Conservation (phyloP, 2,888 invertebrate genomes). For the Rotaria sp. region DNA sequence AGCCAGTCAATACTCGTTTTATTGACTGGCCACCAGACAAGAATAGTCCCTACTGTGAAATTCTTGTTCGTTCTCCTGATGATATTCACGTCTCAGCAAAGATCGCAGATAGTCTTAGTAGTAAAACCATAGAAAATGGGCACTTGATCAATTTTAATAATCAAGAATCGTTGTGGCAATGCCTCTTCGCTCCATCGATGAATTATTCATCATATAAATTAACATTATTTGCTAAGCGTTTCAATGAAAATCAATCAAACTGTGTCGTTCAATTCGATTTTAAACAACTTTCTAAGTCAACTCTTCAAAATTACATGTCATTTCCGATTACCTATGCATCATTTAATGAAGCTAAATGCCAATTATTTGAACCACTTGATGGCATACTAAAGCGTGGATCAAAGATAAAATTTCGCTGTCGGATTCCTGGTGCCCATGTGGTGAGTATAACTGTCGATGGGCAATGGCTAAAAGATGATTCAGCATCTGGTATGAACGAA, state of each 20-base stretch:
- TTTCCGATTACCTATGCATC: too few relatives aligned
- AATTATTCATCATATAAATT: not conserved
- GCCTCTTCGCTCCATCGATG: not conserved
- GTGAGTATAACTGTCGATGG: too few relatives aligned
- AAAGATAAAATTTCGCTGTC: too few relatives aligned
- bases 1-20: not conserved
- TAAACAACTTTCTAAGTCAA: too few relatives aligned
- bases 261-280: not conserved
- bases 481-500: too few relatives aligned
- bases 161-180: not conserved
- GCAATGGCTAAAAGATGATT: too few relatives aligned
- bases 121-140: not conserved
- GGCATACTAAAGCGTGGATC: too few relatives aligned
- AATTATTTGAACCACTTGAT: too few relatives aligned
- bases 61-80: not conserved
- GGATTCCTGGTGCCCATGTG: too few relatives aligned
- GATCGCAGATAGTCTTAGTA: not conserved
- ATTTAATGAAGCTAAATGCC: too few relatives aligned
- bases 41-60: not conserved
- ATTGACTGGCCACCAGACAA: not conserved
- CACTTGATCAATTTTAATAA: not conserved
- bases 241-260: not conserved
- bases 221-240: not conserved
- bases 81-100: not conserved
- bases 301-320: too few relatives aligned